Conservation (phyloP, 2,888 invertebrate species). For the Acanthosepion lycidas region DNA sequence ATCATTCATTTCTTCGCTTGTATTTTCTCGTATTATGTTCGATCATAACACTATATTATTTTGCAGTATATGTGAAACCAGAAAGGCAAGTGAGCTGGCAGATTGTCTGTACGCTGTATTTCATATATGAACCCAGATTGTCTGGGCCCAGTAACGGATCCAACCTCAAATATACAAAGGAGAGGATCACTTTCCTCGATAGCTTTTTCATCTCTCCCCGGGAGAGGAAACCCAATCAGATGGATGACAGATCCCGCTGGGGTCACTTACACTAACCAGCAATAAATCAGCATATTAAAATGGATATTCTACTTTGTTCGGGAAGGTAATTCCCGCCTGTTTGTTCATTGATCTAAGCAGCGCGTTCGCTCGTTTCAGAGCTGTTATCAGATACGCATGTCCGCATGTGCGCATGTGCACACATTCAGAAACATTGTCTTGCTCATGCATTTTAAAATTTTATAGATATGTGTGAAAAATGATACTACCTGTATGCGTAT, state of each 20-base stretch:
- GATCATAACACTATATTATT: neutral
- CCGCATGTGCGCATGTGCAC: neutral
- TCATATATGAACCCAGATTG: neutral
- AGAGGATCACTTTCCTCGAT: neutral
- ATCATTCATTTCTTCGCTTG: neutral
- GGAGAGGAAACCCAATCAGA: neutral
- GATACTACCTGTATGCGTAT: no score
- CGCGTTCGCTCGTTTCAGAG: neutral
- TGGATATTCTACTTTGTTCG: neutral
- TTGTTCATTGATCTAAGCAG: no score
- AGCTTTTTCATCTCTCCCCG: constrained; percentile 9
- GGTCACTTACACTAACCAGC: neutral
- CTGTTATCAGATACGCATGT: neutral
- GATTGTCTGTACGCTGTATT: neutral
- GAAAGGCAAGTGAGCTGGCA: neutral
- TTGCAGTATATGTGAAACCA: neutral
- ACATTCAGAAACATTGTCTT: neutral
- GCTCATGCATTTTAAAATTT: neutral
- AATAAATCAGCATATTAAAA: constrained; percentile 18
- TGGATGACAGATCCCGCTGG: neutral
- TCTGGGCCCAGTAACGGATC: neutral
- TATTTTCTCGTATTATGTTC: neutral
- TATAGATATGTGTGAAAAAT: neutral
- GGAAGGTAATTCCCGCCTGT: no score
- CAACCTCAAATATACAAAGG: neutral